Evolutionary conservation across 23 tunicate genomes (phyloP), one percentile per base, ranked within the genome.

Genomic region (Halocynthia roretzi): DNA sequence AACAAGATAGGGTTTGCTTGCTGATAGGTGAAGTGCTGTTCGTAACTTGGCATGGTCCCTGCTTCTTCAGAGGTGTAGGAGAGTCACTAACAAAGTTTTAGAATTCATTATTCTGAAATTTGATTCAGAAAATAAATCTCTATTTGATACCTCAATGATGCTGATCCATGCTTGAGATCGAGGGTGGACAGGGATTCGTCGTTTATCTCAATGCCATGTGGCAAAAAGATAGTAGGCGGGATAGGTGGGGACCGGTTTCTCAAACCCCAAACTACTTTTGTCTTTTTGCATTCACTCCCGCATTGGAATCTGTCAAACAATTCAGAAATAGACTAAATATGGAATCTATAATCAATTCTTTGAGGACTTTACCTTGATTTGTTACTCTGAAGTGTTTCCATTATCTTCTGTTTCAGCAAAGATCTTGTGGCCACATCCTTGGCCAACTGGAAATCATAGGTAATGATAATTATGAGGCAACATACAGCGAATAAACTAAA

Each of bases 101-200:
- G 51, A 44, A 1, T 67, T 1, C 63, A 58, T 58, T 58, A 58
- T 58, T 22, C 14, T 11, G 23, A 67, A 67, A 15, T 15, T 60
- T 15, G 2, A 15, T 15, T 60, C n/a, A 60, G 64, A 60, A 15
- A n/a, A 60, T 15, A n/a, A 31, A 31, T 31, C 44, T 31, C 44
- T 4, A 0, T 31, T 31, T 31, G 44, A 44, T 54, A 91, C 98
- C 55, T 82, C 51, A 86, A 51, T 2, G 83, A 49, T 18, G 71
- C 54, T 9, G 98, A 92, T 9, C 98, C 98, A 70, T 92, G 90
- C 20, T 87, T 82, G 17, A 92, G 87, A 62, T 92, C 88, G 75
- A 92, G 52, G 19, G 98, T 56, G 18, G 72, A 77, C 60, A 92
- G 61, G 12, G 88, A 67, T n/a, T 82, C 91, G 15, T 92, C 87